Base-by-base conservation (phyloP, 1,140 invertebrate genomes). In the Zophobas atratus region DNA sequence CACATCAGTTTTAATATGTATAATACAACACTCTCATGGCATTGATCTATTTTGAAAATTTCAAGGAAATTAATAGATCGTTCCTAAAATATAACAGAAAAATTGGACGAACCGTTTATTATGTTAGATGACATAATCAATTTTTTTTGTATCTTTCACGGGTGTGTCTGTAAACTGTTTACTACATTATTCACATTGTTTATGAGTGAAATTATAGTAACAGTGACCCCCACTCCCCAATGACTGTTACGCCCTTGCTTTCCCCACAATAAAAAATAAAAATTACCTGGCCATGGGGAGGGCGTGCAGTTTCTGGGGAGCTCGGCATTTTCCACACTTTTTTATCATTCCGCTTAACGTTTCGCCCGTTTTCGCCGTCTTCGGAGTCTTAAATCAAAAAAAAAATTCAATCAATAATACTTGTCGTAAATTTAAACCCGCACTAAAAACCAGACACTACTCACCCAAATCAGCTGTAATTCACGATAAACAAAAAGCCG, bases 291-390 rank as follows among this genome's bases (percentile, higher is more conserved):
- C 8, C 56, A 35, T 36, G 36, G 5, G 56, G 36, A 60, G 38
- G 20, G 20, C 43, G 60, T 67, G 3, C 32, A 39, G 39, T 5
- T 33, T 67, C 39, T 41, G 60, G 60, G 43, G 60, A 43, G 20
- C 33, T 67, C 60, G 60, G 60, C 60, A 67, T 67, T 67, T 67
- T 67, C 41, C 32, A 2, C 33, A 41, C 41, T 67, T 43, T 43
- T 67, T 41, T 67, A 41, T 43, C 60, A 67, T 67, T 67, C 60
- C 60, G 60, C 8, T 20, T 2, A 33, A 38, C 5, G 35, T 57
- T 60, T 33, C 60, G n/a, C 53, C 53, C 53, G 3, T 43, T 67
- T 67, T 67, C 60, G 33, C 3, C 60, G 5, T 0, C 35, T 60
- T 38, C 38, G 1, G 6, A 33, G 34, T 36, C 55, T 6, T 6